Percentiles rank a stretch among this genome's conserved stretches.
Conservation (phyloP, 2,797 vertebrate genomes). For the Gobionotothen gibberifrons region DNA sequence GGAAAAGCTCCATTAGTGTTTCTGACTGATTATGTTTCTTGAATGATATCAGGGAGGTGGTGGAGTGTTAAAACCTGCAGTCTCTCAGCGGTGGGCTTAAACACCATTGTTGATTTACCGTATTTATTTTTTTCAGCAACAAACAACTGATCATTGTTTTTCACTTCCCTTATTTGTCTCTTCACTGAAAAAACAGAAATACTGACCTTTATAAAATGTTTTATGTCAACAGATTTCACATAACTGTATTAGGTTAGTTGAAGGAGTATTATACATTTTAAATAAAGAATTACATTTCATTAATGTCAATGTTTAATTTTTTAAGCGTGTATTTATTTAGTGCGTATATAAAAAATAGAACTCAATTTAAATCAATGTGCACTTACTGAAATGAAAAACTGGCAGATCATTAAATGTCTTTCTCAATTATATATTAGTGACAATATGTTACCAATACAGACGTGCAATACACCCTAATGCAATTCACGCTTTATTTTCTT, state of each 20-base stretch:
- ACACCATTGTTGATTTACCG: background rate
- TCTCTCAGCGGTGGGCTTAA: background rate
- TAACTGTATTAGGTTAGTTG: too few relatives aligned
- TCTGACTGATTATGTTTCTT: constrained; percentile 6
- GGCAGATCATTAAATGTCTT: background rate
- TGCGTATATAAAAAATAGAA: background rate
- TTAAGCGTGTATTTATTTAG: background rate
- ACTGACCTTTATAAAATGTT: too few relatives aligned
- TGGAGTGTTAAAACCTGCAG: background rate
- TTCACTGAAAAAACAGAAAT: too few relatives aligned
- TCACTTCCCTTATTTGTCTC: background rate
- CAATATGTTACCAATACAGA: background rate
- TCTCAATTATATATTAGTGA: background rate
- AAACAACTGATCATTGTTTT: background rate
- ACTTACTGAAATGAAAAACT: background rate
- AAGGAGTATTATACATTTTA: too few relatives aligned
- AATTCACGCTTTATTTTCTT: too few relatives aligned
- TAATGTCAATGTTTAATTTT: too few relatives aligned
- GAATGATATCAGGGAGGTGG: background rate
- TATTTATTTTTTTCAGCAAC: background rate
- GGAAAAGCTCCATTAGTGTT: background rate
- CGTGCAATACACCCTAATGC: too few relatives aligned
- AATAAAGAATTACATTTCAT: too few relatives aligned
- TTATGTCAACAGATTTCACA: too few relatives aligned
- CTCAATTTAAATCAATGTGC: too few relatives aligned